These are phyloP conservation scores for Poecilia gillii DNA, from an alignment of 2,797 vertebrate genomes.

Conservation along the genomic window DNA sequence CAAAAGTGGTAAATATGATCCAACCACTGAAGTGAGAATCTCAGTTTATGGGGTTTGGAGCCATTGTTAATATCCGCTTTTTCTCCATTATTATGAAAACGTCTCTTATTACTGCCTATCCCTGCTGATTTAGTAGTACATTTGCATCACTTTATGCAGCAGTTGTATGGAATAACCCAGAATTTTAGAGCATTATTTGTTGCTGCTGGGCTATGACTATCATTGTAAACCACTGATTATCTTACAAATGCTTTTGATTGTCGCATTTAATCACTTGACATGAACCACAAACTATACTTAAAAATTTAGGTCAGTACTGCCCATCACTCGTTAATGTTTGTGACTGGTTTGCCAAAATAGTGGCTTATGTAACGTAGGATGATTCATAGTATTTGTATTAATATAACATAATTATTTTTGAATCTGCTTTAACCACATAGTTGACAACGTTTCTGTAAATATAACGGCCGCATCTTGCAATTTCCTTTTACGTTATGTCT, in stretches of 20 bases:
- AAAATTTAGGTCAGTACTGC: background rate
- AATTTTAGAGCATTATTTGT: background rate
- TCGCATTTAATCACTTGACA: background rate
- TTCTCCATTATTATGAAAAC: background rate
- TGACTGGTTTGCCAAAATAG: background rate
- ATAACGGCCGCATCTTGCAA: background rate
- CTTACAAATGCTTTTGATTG: background rate
- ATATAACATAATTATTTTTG: background rate
- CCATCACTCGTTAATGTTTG: background rate
- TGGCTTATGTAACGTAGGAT: background rate
- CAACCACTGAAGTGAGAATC: background rate
- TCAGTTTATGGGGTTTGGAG: background rate
- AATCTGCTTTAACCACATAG: background rate
- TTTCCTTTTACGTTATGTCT: background rate
- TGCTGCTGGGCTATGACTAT: background rate
- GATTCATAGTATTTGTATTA: background rate
- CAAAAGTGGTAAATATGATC: background rate
- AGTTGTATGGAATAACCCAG: background rate
- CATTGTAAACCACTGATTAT: background rate
- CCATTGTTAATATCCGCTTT: background rate
- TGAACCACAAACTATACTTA: background rate
- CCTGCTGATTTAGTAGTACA: background rate
- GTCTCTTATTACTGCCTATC: background rate
- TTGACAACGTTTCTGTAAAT: slow-evolving; percentile 5
- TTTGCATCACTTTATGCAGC: background rate